A percentile compares a stretch with the other conserved stretches of the same genome.
Evolutionary conservation across 2,888 invertebrate species (phyloP).

Genomic region (Tortricodes alternella): DNA sequence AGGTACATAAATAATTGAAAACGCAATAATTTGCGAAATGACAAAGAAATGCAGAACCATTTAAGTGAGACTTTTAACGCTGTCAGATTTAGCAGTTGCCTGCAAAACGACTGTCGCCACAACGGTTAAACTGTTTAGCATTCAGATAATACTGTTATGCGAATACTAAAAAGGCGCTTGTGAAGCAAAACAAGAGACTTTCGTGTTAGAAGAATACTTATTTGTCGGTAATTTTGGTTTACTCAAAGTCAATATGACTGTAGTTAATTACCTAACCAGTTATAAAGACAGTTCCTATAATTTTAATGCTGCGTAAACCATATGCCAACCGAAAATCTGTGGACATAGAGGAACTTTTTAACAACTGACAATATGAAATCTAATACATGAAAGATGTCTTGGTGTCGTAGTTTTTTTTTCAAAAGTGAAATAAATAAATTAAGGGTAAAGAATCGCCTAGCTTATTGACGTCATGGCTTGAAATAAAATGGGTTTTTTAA

Average conservation of each 20-base stretch:
- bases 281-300: too few species aligned
- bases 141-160: slow-evolving; percentile 57
- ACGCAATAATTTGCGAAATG: slow-evolving; percentile 9
- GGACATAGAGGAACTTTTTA: too few species aligned
- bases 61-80: slow-evolving; percentile 60
- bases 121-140: slow-evolving; percentile 64
- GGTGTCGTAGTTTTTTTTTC: too few species aligned
- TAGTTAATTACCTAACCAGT: too few species aligned
- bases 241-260: background rate
- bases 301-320: too few species aligned
- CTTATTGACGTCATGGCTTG: slow-evolving; percentile 54
- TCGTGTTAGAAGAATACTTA: background rate
- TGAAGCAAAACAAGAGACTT: slow-evolving; percentile 32
- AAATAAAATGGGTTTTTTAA: slow-evolving; percentile 54
- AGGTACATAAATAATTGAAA: background rate
- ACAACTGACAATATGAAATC: too few species aligned
- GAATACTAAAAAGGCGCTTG: slow-evolving; percentile 47
- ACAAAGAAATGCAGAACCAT: slow-evolving; percentile 52
- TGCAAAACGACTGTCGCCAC: slow-evolving; percentile 55
- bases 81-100: slow-evolving; percentile 61
- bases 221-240: background rate
- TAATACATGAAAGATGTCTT: too few species aligned
- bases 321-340: too few species aligned
- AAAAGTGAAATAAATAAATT: too few species aligned
- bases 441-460: background rate